Evolutionary conservation across 2,888 invertebrate genomes (phyloP), one percentile per base, ranked within the genome.

Genomic region (Napeogenes inachia): DNA sequence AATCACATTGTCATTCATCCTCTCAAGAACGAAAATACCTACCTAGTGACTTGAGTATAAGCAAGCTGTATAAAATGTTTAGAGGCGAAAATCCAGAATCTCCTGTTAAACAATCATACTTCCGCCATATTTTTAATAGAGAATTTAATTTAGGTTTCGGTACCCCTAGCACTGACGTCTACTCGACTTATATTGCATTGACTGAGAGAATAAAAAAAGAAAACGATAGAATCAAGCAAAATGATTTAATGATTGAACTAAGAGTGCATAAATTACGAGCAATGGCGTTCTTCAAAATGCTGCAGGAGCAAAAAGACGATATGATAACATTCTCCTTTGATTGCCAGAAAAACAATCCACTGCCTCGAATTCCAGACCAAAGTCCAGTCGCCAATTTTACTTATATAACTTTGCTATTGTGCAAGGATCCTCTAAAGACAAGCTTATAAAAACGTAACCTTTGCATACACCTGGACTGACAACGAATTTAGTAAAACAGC

Each of bases 391-490:
- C 4, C 59, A 68, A 57, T 50, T 59, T 35, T 64, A 64, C 54
- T 32, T 70, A 8, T 70, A 67, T 54, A 72, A 72, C 64, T 72
- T 71, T 46, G 72, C 72, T 0, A 66, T 70, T 65, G 71, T 72
- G 10, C 55, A 64, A 59, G 68, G 64, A 45, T 42, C 57, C 30
- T 66, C 66, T 47, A 63, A 54, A 71, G 68, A 67, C 60, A 56
- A 66, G 5, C 67, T 71, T 45, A 68, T 62, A 68, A 68, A 38
- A 45, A 70, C 56, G 68, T 63, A 65, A 65, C 68, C n/a, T 70
- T 66, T 55, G 68, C 70, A 35, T 71, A 73, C 45, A 54, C 55
- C 21, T 74, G 73, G 71, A 72, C 71, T 21, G 70, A 73, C 58
- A 66, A 71, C 32, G 47, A 60, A 59, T 61, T 55, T 57, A 50